A percentile compares a stretch with the other conserved stretches of the same genome.
Conservation (phyloP, 2,113 vertebrate species). For the Sula dactylatra region DNA sequence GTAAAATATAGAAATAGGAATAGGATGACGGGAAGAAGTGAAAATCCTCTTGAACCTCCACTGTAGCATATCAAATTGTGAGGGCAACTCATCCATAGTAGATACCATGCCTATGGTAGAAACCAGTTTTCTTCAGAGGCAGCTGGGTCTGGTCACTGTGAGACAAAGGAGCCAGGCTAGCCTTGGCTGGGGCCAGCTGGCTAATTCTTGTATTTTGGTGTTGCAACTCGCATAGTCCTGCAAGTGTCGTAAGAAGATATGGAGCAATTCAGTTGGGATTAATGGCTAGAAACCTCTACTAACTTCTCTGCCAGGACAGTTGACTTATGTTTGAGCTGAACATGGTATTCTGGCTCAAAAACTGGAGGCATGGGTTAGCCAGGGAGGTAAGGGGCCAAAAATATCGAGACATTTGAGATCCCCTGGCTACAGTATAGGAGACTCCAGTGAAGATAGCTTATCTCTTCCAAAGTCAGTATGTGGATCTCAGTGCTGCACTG, state of each 20-base stretch:
- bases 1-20: background rate
- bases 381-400: background rate
- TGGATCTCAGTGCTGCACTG: background rate
- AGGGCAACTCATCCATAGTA: background rate
- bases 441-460: background rate
- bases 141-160: background rate
- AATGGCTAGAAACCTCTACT: slow-evolving; percentile 8
- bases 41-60: background rate
- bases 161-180: background rate
- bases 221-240: background rate
- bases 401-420: background rate
- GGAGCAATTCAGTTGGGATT: background rate
- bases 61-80: background rate
- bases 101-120: background rate
- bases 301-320: background rate
- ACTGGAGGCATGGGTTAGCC: background rate
- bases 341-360: background rate
- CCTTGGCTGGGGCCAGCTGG: background rate
- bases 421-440: background rate
- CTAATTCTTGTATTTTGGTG: background rate
- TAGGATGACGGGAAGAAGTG: background rate
- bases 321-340: slow-evolving; percentile 9
- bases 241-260: slow-evolving; percentile 7
- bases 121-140: background rate
- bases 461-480: background rate